Evolutionary conservation across 2,113 vertebrate species (phyloP).

Genomic region (Mungos mungo): DNA sequence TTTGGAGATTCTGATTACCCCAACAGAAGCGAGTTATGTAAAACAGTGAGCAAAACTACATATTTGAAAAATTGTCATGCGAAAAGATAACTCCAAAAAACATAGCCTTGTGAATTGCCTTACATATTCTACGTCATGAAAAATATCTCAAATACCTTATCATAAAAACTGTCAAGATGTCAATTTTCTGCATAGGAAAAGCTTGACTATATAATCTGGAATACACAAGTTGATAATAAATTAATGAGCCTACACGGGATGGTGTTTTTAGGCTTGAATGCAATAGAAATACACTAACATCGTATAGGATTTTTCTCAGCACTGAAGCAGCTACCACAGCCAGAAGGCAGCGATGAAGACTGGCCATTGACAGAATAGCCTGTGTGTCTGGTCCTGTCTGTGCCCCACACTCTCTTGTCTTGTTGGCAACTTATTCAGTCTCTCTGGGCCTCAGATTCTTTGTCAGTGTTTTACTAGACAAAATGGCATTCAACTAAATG

Average conservation of each 20-base stretch:
- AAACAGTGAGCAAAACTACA: background rate
- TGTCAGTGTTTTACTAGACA: background rate
- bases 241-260: background rate
- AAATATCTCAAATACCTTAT: background rate
- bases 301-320: background rate
- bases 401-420: background rate
- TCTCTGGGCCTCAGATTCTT: background rate
- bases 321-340: fast-evolving
- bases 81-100: background rate
- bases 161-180: background rate
- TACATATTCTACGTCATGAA: background rate
- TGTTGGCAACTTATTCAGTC: background rate
- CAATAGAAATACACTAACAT: background rate
- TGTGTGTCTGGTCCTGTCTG: background rate
- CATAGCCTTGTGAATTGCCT: background rate
- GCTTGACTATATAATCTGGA: background rate
- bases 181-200: background rate
- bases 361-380: fast-evolving
- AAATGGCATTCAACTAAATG: background rate
- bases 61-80: background rate
- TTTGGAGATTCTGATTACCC: background rate
- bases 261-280: background rate
- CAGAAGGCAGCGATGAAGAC: background rate
- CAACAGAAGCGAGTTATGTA: fast-evolving
- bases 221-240: background rate